Base-by-base conservation (phyloP, 37 sponge, comb jelly and placozoan species). In the Halichondria panicea region DNA sequence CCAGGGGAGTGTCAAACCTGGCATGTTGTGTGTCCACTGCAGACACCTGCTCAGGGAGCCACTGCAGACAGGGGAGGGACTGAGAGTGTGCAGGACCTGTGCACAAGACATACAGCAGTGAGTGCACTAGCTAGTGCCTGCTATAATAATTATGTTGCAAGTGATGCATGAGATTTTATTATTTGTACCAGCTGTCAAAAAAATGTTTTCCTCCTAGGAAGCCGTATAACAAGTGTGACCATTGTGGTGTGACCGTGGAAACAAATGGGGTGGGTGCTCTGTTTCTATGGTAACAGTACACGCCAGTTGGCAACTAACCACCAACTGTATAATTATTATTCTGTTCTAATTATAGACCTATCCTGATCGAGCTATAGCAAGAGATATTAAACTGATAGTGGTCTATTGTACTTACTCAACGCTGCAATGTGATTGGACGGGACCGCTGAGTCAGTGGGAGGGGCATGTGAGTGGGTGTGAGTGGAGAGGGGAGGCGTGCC, bases 1-100 rank as follows among this genome's bases (percentile, higher is more conserved):
- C n/a, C n/a, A n/a, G n/a, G n/a, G n/a, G n/a, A n/a, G n/a, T n/a
- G n/a, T n/a, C n/a, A n/a, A n/a, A n/a, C n/a, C n/a, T n/a, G n/a
- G n/a, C n/a, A n/a, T n/a, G n/a, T n/a, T n/a, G n/a, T n/a, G n/a
- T n/a, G n/a, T n/a, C n/a, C n/a, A n/a, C n/a, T 76, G 74, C 53
- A 40, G 78, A 53, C 41, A 48, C 33, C 28, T 80, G 32, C 68
- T 76, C 52, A 80, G 33, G 35, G 61, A 76, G 4, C 74, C 91
- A 0, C 66, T 84, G 12, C 91, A 90, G 42, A 90, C 86, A 1
- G 64, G 63, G 1, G 77, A 84, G 1, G 91, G 91, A 24, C 50
- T 46, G 0, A 40, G 91, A 4, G 53, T 90, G 38, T 90, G 91
- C 59, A 33, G 71, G 33, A 38, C 1, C 3, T 90, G 91, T 40